Evolutionary conservation across 2,888 invertebrate genomes (phyloP), one percentile per base, ranked within the genome.

Genomic region (Caenorhabditis virilis): DNA sequence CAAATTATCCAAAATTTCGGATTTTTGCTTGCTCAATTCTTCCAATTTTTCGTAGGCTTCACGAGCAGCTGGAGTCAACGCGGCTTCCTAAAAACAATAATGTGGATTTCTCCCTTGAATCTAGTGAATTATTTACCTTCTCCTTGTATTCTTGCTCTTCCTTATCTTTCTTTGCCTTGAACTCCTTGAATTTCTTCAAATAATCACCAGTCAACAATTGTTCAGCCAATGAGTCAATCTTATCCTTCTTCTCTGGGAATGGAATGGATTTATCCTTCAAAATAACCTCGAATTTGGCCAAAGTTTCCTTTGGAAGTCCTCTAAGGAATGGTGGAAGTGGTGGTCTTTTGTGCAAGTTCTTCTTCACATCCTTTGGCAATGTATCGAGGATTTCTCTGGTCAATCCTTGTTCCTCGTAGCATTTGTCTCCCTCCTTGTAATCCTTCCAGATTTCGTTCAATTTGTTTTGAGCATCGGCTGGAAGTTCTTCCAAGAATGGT

Each of bases 351-450:
- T 60, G 63, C 26, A 72, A 33, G 16, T 47, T 53, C 43, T 62
- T 59, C 22, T 60, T 52, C 22, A 50, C 51, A 16, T 72, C 69
- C 35, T 66, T 63, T 30, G 72, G 62, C 26, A 72, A 60, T 26
- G 60, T 27, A 43, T 72, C 72, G 18, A 72, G 67, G 18, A 76
- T 43, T 61, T 76, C 72, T 26, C 66, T 56, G 26, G 76, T 74
- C 38, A 65, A 59, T 54, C 70, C 73, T 46, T 68, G 69, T 43
- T 76, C 65, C 39, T 70, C 65, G 41, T 74, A 72, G 55, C 76
- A 76, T 38, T 72, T 73, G 36, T 72, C 74, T 50, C 76, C 76
- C 35, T 74, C 73, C 46, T 70, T 72, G 63, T 65, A 76, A 43
- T 72, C 62, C 45, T 70, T 71, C 74, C 74, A 74, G 43, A 74